Evolutionary conservation across 2,113 vertebrate genomes (phyloP).

Genomic region (Phylloscopus whistleri): DNA sequence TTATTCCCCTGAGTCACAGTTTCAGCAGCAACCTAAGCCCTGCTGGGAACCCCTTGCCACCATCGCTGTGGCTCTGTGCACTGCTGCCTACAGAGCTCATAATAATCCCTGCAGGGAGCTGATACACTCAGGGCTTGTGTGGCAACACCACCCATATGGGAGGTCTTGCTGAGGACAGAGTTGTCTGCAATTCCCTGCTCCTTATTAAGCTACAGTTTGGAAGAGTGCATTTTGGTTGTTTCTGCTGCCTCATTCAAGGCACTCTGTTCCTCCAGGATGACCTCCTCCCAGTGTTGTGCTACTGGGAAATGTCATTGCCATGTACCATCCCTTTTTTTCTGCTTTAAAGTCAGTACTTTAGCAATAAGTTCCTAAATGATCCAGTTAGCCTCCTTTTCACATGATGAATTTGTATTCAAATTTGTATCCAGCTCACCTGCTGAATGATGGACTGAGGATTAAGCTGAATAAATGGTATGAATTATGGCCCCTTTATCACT

Average conservation of each 20-base stretch:
- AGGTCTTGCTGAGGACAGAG: background rate
- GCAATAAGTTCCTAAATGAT: background rate
- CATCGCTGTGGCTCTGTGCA: rapidly evolving
- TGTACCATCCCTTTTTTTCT: background rate
- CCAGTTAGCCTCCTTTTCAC: background rate
- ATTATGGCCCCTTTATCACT: background rate
- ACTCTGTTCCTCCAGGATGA: rapidly evolving
- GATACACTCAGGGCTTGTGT: background rate
- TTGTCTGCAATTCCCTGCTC: background rate
- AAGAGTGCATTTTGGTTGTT: background rate
- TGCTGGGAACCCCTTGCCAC: background rate
- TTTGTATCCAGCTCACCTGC: background rate
- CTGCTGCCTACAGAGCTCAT: background rate
- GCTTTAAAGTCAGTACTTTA: background rate
- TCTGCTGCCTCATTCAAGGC: background rate
- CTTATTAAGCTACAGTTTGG: background rate
- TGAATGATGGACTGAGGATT: background rate
- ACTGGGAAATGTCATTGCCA: background rate
- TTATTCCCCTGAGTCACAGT: background rate
- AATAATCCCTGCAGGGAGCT: background rate
- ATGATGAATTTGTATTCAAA: background rate
- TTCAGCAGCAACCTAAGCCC: background rate
- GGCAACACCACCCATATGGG: background rate
- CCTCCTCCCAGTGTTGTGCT: background rate
- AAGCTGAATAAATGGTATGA: background rate